phyloP scores from a whole-genome alignment of 1,140 invertebrate species.

The Lordiphosa collinella region DNA sequence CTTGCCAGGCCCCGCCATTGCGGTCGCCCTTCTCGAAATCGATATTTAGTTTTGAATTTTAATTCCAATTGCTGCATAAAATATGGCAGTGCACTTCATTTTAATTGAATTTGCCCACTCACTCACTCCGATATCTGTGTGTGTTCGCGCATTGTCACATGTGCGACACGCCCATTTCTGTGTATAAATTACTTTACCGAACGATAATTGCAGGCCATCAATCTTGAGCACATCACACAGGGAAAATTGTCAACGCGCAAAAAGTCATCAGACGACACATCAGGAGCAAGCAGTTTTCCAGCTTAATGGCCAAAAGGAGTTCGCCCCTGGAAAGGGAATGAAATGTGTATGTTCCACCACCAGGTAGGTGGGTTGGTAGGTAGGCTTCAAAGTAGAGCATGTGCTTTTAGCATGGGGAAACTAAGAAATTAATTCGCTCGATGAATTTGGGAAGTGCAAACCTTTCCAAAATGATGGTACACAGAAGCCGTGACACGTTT shows the following conservation, averaged over 20 bases:
- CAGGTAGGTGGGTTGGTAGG: not conserved
- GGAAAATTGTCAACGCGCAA: constrained; percentile 72
- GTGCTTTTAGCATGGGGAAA: too few species aligned
- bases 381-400: constrained; percentile 33
- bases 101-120: constrained; percentile 61
- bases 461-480: too few species aligned
- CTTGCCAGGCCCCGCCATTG: constrained; percentile 8
- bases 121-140: constrained; percentile 1
- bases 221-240: constrained; percentile 70
- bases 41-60: constrained; percentile 75
- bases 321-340: not conserved
- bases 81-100: constrained; percentile 68
- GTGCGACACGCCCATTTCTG: constrained; percentile 52
- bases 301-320: constrained; percentile 34
- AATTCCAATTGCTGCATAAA: constrained; percentile 67
- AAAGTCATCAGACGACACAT: constrained; percentile 58
- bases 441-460: too few species aligned
- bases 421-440: too few species aligned
- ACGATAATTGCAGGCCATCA: constrained; percentile 75
- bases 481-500: too few species aligned
- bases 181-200: constrained; percentile 73
- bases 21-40: constrained; percentile 40
- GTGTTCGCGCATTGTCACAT: constrained; percentile 46
- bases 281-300: constrained; percentile 48
- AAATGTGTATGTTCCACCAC: too few species aligned